Evolutionary conservation across 2,888 invertebrate species (phyloP).

Genomic region (Boloria euphrosyne): DNA sequence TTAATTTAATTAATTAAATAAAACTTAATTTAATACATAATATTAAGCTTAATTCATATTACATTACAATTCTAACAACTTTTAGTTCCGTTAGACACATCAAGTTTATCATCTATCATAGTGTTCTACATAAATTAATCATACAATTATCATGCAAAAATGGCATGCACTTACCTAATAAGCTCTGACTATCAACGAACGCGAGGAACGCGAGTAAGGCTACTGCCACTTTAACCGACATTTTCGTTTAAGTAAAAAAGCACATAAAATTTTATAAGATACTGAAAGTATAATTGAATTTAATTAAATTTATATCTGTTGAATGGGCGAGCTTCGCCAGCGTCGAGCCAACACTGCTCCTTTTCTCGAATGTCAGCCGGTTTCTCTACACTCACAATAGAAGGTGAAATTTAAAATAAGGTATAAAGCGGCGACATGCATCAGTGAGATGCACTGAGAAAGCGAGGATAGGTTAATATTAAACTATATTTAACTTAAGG

Average conservation of each 20-base stretch:
- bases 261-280: conserved; percentile 5
- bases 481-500: too few relatives aligned
- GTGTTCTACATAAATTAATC: conserved; percentile 11
- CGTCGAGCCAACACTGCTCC: conserved; percentile 67
- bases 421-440: conserved; percentile 75
- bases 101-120: background rate
- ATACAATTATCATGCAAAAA: conserved; percentile 13
- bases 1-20: too few relatives aligned
- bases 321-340: conserved; percentile 67
- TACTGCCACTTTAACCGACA: conserved; percentile 70
- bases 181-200: conserved; percentile 62
- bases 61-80: too few relatives aligned
- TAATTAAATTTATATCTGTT: conserved; percentile 46
- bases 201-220: conserved; percentile 57
- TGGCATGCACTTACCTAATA: conserved; percentile 69
- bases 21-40: too few relatives aligned
- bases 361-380: conserved; percentile 71
- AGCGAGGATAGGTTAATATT: conserved; percentile 47
- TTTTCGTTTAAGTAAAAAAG: conserved; percentile 44
- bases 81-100: too few relatives aligned
- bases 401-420: conserved; percentile 82
- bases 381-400: conserved; percentile 80
- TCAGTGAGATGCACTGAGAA: conserved; percentile 73
- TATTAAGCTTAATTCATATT: too few relatives aligned
- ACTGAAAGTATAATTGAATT: conserved; percentile 43